phyloP scores from a whole-genome alignment of 2,888 invertebrate genomes.

The Sinelater perroti region DNA sequence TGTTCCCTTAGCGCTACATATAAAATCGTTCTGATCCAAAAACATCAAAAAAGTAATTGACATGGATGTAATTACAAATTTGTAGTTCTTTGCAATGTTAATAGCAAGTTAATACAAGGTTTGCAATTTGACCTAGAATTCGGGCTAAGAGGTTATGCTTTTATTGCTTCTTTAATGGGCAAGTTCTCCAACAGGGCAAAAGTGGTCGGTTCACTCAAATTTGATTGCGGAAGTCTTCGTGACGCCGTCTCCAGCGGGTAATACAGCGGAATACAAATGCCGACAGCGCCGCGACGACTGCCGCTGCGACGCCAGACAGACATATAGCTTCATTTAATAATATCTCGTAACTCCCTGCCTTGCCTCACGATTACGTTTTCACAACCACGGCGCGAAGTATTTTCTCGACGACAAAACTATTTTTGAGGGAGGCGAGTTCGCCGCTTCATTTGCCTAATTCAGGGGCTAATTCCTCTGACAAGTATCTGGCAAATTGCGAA shows the following conservation, averaged over 20 bases:
- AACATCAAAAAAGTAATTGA: no score
- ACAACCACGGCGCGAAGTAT: conserved; percentile 10
- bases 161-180: no score
- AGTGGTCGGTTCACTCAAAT: no score
- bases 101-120: no score
- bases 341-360: conserved; percentile 15
- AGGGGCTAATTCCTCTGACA: neutral
- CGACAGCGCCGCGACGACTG: conserved; percentile 15
- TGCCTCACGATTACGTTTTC: conserved; percentile 11
- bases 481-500: neutral
- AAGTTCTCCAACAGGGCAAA: no score
- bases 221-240: conserved; percentile 10
- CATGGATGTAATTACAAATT: no score
- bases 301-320: conserved; percentile 16
- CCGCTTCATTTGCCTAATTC: neutral
- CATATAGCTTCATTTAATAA: conserved; percentile 19
- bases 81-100: no score
- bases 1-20: no score
- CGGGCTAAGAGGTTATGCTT: no score
- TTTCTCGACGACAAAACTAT: neutral
- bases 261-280: conserved; percentile 17
- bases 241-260: neutral
- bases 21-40: no score
- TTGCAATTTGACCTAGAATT: no score
- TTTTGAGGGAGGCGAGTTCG: neutral